Base-by-base conservation (phyloP, 2,888 invertebrate genomes). In the Lochmaea capreae region DNA sequence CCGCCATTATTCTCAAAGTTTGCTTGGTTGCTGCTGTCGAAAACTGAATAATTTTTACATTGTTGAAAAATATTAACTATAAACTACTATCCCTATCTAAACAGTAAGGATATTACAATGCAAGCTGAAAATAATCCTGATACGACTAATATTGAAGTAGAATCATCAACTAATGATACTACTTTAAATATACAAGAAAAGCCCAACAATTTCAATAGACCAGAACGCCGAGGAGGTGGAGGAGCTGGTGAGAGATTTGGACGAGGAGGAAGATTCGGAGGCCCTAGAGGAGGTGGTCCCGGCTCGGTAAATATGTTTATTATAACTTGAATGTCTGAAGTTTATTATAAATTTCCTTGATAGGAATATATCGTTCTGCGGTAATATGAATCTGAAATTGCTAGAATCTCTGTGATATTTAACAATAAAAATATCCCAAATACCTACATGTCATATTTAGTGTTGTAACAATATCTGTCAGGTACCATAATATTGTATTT, bases 221-320 rank as follows among this genome's bases (percentile, higher is more conserved):
- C 65, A n/a, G 74, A 65, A 57, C 69, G 77, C 54, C 73, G 76
- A 39, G 46, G 46, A 46, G 70, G 76, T 67, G 73, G 76, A 22
- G 73, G 76, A 70, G n/a, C 72, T 33, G 74, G 74, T 42, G 79
- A 78, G 43, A 76, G 80, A 72, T 79, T 80, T 66, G 78, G 78
- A 42, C 77, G 78, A 62, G 78, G 78, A 18, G 75, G 76, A 22
- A 71, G 79, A 57, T 74, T 76, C 69, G 77, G 78, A 1, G 80
- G 79, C 58, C 78, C 74, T 18, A 62, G 74, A 73, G 76, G 74
- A n/a, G 76, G 86, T 77, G 46, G 46, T 14, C 12, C 12, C 5
- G 82, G 85, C 87, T 10, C 54, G n/a, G 74, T 74, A 63, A 74
- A 71, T 74, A 61, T n/a, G 42, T 39, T 58, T 18, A 33, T 61